phyloP scores from a whole-genome alignment of 2,797 vertebrate species.

The Neoniphon sammara region DNA sequence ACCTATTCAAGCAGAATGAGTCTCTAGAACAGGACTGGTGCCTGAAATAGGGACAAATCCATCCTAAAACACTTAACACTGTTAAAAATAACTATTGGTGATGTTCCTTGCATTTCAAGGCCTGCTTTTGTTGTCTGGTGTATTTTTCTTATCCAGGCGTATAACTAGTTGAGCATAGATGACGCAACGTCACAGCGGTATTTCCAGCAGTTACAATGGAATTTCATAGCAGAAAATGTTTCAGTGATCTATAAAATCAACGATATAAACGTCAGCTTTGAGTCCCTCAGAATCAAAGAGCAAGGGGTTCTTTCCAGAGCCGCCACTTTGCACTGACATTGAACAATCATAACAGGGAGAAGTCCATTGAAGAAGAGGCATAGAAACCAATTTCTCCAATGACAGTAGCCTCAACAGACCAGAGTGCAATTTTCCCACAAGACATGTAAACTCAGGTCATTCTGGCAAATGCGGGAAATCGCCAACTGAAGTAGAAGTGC shows the following conservation, averaged over 20 bases:
- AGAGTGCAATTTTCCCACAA: background rate
- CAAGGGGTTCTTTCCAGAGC: too few species aligned
- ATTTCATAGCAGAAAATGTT: background rate
- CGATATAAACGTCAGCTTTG: too few species aligned
- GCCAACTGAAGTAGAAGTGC: background rate
- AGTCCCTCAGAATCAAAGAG: too few species aligned
- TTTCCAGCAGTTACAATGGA: constrained; percentile 2
- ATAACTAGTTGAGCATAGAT: too few species aligned
- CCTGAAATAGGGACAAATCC: constrained; percentile 3
- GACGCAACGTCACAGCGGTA: too few species aligned
- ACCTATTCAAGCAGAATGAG: constrained; percentile 12
- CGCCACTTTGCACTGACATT: too few species aligned
- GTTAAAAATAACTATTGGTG: background rate
- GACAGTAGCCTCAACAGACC: background rate
- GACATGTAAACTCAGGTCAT: background rate
- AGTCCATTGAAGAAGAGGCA: background rate
- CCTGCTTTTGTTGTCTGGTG: background rate
- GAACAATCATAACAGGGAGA: background rate
- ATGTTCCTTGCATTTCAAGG: background rate
- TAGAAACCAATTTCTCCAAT: too few species aligned
- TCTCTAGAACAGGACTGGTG: background rate
- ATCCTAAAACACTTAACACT: background rate
- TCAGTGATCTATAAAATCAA: too few species aligned
- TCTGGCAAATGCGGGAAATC: too few species aligned
- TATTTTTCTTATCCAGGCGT: background rate